Percentiles rank a stretch among this genome's conserved stretches.
Conservation (phyloP, 2,888 invertebrate species). For the Eristalinus aeneus region DNA sequence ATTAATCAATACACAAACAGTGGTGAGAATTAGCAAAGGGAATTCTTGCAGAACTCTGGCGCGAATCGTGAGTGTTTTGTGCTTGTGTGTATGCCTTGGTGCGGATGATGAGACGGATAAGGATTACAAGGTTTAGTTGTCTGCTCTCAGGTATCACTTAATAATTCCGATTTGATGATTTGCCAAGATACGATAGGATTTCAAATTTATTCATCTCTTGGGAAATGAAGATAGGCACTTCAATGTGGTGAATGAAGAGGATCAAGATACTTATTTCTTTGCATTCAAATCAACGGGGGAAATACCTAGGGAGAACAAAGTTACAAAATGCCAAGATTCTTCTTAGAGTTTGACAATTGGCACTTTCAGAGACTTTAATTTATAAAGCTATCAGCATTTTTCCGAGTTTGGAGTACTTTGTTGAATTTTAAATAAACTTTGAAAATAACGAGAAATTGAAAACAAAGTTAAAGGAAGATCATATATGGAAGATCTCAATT, state of each 20-base stretch:
- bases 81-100: background rate
- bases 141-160: slow-evolving; percentile 21
- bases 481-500: too few species aligned
- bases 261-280: background rate
- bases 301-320: too few species aligned
- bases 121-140: background rate
- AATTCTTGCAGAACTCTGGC: slow-evolving; percentile 1
- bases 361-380: too few species aligned
- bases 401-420: too few species aligned
- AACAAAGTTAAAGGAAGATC: too few species aligned
- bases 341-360: too few species aligned
- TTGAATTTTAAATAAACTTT: too few species aligned
- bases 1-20: slow-evolving; percentile 47
- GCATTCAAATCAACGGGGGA: too few species aligned
- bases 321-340: too few species aligned
- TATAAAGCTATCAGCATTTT: too few species aligned
- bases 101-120: background rate
- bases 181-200: slow-evolving; percentile 15
- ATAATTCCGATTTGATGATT: slow-evolving; percentile 26
- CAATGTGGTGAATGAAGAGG: slow-evolving; percentile 13
- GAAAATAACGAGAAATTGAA: too few species aligned
- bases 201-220: background rate
- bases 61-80: background rate
- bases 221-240: background rate
- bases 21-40: slow-evolving; percentile 22